Evolutionary conservation across 30 jellyfish, hydroid and myxozoan genomes (phyloP).

Genomic region (Pelagia noctiluca): DNA sequence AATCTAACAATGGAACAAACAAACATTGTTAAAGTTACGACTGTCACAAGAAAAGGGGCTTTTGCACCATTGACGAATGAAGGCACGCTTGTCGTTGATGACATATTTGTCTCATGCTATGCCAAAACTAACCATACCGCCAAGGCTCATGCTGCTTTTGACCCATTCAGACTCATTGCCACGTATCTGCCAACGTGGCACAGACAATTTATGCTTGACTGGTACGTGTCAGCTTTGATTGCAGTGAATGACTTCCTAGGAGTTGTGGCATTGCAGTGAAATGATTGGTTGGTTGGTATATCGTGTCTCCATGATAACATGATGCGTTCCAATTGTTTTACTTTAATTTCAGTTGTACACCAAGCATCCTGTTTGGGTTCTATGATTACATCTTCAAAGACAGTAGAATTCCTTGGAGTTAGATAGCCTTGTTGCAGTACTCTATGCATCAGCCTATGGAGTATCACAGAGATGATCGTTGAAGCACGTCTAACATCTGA

Average conservation of each 20-base stretch:
- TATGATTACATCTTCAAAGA: not conserved
- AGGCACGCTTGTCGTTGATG: conserved; percentile 71
- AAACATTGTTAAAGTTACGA: not conserved
- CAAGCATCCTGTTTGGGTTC: not conserved
- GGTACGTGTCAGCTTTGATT: conserved; percentile 19
- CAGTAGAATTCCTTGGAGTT: not conserved
- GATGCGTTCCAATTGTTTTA: not conserved
- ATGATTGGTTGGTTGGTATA: not conserved
- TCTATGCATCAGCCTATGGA: not conserved
- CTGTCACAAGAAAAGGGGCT: conserved; percentile 43
- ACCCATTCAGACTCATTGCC: not conserved
- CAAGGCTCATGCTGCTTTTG: conserved; percentile 50
- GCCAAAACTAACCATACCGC: conserved; percentile 42
- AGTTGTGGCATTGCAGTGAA: not conserved
- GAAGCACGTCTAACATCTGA: too few relatives aligned
- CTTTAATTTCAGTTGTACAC: not conserved
- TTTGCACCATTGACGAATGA: conserved; percentile 80
- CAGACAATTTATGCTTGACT: not conserved
- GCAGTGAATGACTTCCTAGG: not conserved
- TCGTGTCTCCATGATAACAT: not conserved
- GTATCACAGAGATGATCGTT: too few relatives aligned
- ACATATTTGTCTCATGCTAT: conserved; percentile 72
- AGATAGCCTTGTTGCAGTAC: not conserved
- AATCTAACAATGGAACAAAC: not conserved
- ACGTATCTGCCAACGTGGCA: not conserved